A percentile compares a stretch with the other conserved stretches of the same genome.
Conservation (phyloP, 2,888 invertebrate species). For the Baccha elongata region DNA sequence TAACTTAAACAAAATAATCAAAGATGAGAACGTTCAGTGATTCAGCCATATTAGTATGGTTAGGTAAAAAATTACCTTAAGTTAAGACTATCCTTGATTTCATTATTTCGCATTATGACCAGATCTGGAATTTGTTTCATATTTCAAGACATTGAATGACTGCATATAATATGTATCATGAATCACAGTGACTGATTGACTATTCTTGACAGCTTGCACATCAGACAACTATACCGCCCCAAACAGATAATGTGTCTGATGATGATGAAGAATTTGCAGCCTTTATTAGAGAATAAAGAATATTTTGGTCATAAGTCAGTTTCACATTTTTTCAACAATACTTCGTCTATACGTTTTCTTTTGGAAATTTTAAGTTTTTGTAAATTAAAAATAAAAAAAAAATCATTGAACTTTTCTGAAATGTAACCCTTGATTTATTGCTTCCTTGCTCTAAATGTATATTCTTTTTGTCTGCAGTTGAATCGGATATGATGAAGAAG, state of each 20-base stretch:
- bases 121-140: not conserved
- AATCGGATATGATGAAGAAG: not conserved
- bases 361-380: not conserved
- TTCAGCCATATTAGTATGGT: not conserved
- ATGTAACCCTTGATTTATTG: conserved; percentile 60
- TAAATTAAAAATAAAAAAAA: not conserved
- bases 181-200: conserved; percentile 27
- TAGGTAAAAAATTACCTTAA: conserved; percentile 24
- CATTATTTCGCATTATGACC: conserved; percentile 16
- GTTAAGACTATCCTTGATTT: not conserved
- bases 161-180: conserved; percentile 3
- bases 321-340: not conserved
- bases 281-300: not conserved
- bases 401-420: conserved; percentile 32
- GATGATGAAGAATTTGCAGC: conserved; percentile 5
- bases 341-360: not conserved
- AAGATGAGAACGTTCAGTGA: not conserved
- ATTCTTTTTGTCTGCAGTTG: not conserved
- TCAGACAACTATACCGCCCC: conserved; percentile 11
- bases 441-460: not conserved
- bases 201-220: conserved; percentile 39
- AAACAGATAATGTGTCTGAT: conserved; percentile 31
- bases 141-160: conserved; percentile 7
- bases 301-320: conserved; percentile 24
- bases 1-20: not conserved